Base-by-base conservation (phyloP, 92 coral and sea anemone species). In the Bergia puertoricense region DNA sequence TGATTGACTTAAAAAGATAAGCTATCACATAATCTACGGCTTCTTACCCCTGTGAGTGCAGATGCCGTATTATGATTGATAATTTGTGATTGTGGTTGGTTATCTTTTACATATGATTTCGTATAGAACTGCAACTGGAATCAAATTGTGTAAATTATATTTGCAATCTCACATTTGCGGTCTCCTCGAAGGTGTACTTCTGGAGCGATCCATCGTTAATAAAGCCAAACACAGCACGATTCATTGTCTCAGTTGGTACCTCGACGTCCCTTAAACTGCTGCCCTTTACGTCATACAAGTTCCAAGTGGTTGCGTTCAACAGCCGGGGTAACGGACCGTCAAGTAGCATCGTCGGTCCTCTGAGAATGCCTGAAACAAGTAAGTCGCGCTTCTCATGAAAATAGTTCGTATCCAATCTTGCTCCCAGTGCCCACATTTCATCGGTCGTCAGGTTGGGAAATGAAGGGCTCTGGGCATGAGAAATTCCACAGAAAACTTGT, bases 271-370 rank as follows among this genome's bases (percentile, higher is more conserved):
- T 97, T 40, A 91, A 91, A 59, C 95, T 97, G 2, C 89, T 92
- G 22, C 91, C 99, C 1, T 95, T 89, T 86, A 95, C 98, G 6
- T 84, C 94, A 1, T 97, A 95, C 86, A 92, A 94, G 67, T 95
- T 97, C 80, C 99, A 97, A 74, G 99, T 95, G 2, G 96, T 97
- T 67, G 99, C 99, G 38, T 97, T 93, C 86, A 97, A 97, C 93
- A 95, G 97, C 82, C 85, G 86, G 41, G 99, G 99, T 0, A 97
- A 97, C 71, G 98, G 99, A 0, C 99, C 99, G 46, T 95, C 96
- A 0, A 95, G 98, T 74, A 90, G 86, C 42, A 89, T 94, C 7
- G 93, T 97, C 30, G 99, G 99, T 0, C 99, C 99, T 10, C 74
- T 97, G 18, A 91, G 88, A 3, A 97, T 98, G 65, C 99, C 99